Evolutionary conservation across 2,113 vertebrate genomes (phyloP), one percentile per base, ranked within the genome.

Genomic region (Zapornia atra): DNA sequence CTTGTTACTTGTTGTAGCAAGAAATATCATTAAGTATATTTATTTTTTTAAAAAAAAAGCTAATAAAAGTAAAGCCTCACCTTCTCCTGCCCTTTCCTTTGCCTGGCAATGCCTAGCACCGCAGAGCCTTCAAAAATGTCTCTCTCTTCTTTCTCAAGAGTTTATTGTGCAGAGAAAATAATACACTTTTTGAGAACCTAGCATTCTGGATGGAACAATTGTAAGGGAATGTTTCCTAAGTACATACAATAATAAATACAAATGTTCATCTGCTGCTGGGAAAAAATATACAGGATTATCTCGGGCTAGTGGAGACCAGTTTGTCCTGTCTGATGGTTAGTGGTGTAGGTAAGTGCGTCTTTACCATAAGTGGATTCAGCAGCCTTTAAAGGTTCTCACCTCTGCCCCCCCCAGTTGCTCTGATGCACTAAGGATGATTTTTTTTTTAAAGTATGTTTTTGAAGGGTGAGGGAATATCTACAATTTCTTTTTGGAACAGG

Each of bases 171-270:
- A 51, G 19, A 60, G 34, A 63, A 90, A 88, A 94, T 11, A 88
- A 94, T 11, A 33, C 2, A 21, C 1, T 21, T 92, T 90, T 44
- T 51, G 33, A 82, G 34, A 88, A 46, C 5, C 0, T 0, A 13
- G 11, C 26, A 42, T 28, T 88, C 64, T 42, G 46, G 51, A 65
- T 53, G 16, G 29, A 63, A 70, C 8, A 53, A 17, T 38, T 66
- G 3, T 59, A 61, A 59, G 15, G 26, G 29, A 77, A 86, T 51
- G 14, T 18, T 88, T 86, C 16, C 0, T 22, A 64, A 83, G 12
- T 50, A 51, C 22, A 51, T 26, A 54, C 12, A 34, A 15, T 54
- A 86, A 71, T 46, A 51, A 80, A 96, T 71, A 34, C 2, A 56
- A 86, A 15, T 38, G n/a, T 11, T 70, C 12, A 56, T 87, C 72